Percentiles rank a stretch among this genome's conserved stretches.
Conservation (phyloP, 2,888 invertebrate species). For the Lysandra bellargus region DNA sequence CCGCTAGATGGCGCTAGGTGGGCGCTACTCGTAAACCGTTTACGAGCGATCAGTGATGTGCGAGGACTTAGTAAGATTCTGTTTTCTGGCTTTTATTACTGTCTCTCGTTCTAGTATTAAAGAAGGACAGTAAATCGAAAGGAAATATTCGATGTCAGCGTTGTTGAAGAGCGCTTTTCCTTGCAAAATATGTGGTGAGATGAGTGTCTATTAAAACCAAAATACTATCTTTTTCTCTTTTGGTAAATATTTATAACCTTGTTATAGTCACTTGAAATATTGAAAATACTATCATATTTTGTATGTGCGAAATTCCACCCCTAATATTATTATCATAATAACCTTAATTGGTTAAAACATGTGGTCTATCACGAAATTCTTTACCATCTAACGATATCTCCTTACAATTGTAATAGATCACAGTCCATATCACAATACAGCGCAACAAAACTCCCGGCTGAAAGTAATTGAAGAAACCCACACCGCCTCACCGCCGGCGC, state of each 20-base stretch:
- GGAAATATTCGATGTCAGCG: background rate
- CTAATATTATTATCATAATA: no score
- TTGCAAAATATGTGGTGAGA: background rate
- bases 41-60: constrained; percentile 50
- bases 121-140: background rate
- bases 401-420: background rate
- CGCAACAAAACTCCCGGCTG: background rate
- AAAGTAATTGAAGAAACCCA: constrained; percentile 36
- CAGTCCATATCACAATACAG: constrained; percentile 32
- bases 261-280: no score
- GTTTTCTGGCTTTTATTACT: constrained; percentile 27
- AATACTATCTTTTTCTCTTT: no score
- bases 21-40: constrained; percentile 59
- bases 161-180: background rate
- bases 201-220: background rate
- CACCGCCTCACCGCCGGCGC: constrained; percentile 60
- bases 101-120: constrained; percentile 5
- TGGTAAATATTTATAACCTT: no score
- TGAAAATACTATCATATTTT: no score
- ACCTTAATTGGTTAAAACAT: no score
- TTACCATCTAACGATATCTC: no score
- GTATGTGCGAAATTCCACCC: no score
- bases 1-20: constrained; percentile 50
- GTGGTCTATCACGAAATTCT: no score
- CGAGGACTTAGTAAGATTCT: constrained; percentile 27